Evolutionary conservation across 2,113 vertebrate species (phyloP), one percentile per base, ranked within the genome.

Genomic region (Clarias gariepinus): DNA sequence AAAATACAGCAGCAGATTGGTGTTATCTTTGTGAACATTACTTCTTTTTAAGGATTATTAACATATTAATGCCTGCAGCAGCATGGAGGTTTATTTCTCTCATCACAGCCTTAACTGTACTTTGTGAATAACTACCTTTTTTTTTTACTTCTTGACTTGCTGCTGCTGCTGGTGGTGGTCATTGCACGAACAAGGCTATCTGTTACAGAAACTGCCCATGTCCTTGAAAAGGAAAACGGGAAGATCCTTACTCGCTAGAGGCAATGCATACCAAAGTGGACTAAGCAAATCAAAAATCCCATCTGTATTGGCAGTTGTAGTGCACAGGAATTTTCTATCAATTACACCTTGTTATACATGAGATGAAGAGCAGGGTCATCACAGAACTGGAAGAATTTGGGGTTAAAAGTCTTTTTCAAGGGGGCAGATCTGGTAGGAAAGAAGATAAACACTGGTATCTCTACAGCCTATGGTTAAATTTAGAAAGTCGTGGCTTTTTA

Each of bases 41-140:
- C 52, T 80, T 25, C 21, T 28, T 58, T 60, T 76, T 74, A 82
- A 82, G 21, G 58, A 28, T 47, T 58, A 64, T 71, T 81, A 80
- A 80, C 61, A 80, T 77, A 64, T 23, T 73, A 84, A 73, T 58
- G 82, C 55, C 69, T 84, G 7, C 15, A 74, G 83, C 83, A 74
- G 57, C 52, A 28, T 1, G 2, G 47, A 69, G 77, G 63, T 86
- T 78, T 68, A 80, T 80, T 80, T 55, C 47, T 57, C 52, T 33
- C 63, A 68, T 64, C 74, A 68, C 28, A 33, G 30, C 5, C 68
- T 57, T 28, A 85, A 57, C 33, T 69, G 30, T 55, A 71, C 21
- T 68, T 82, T 25, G 25, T 23, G 52, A 71, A 58, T 3, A 57
- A 71, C 1, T 33, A 8, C 52, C 23, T 28, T 52, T 71, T 84